Evolutionary conservation across 2,797 vertebrate species (phyloP).

Genomic region (Gouania willdenowi): DNA sequence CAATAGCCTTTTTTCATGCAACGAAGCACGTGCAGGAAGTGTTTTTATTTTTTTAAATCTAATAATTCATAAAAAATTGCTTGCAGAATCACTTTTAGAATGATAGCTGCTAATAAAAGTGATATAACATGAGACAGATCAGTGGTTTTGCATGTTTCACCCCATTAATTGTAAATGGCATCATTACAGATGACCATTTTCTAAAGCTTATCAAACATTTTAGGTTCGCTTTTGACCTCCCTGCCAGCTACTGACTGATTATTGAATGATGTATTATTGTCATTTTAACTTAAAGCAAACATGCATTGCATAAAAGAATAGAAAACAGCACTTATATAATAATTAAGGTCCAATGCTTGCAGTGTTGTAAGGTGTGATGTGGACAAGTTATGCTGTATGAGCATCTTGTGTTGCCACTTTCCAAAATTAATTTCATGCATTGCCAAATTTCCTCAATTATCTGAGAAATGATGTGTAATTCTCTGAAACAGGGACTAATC

Average conservation of each 20-base stretch:
- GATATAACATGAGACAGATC: neutral
- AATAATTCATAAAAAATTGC: neutral
- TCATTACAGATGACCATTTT: neutral
- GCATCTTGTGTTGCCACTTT: too few species aligned
- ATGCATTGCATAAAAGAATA: too few species aligned
- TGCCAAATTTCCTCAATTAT: too few species aligned
- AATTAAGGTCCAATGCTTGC: too few species aligned
- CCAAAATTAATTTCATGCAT: too few species aligned
- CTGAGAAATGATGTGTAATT: too few species aligned
- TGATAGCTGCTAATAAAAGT: neutral
- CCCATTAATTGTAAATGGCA: slow-evolving; percentile 19
- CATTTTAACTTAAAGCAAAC: too few species aligned
- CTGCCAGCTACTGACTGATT: neutral
- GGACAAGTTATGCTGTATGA: too few species aligned
- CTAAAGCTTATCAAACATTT: neutral
- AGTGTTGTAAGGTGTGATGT: too few species aligned
- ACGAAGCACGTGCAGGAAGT: neutral
- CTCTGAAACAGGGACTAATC: too few species aligned
- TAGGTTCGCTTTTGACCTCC: neutral
- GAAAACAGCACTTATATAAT: too few species aligned
- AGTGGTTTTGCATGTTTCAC: slow-evolving; percentile 3
- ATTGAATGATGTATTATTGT: neutral
- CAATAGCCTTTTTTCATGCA: neutral
- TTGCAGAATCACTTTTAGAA: neutral
- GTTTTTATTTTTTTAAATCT: neutral